Conservation (phyloP, 2,888 invertebrate genomes). For the Punctoribates punctum region DNA sequence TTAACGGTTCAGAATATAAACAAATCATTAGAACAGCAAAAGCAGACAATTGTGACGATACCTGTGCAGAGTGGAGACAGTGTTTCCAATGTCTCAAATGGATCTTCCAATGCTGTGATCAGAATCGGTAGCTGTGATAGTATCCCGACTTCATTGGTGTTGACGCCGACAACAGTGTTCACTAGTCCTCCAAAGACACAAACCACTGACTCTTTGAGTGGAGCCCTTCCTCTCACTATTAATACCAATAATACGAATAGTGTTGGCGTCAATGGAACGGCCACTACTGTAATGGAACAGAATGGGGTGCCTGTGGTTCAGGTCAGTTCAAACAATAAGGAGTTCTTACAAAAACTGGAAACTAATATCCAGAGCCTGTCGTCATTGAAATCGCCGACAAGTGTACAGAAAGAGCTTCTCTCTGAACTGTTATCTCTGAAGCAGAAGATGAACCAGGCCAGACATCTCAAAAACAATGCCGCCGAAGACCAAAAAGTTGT, state of each 20-base stretch:
- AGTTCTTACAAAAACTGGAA: slow-evolving; percentile 63
- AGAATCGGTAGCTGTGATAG: slow-evolving; percentile 36
- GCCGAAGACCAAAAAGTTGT: slow-evolving; percentile 34
- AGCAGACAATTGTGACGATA: slow-evolving; percentile 41
- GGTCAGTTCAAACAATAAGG: slow-evolving; percentile 46
- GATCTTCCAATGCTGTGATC: slow-evolving; percentile 33
- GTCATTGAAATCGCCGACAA: slow-evolving; percentile 58
- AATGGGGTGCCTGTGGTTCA: slow-evolving; percentile 43
- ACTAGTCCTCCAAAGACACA: slow-evolving; percentile 39
- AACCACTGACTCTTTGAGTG: slow-evolving; percentile 21
- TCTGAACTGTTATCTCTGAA: slow-evolving; percentile 65
- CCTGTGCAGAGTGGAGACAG: slow-evolving; percentile 30
- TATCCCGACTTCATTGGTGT: slow-evolving; percentile 16
- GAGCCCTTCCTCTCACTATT: slow-evolving; percentile 37
- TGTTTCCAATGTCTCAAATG: slow-evolving; percentile 22
- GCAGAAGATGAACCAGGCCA: slow-evolving; percentile 59
- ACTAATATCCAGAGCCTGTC: slow-evolving; percentile 66
- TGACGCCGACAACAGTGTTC: slow-evolving; percentile 30
- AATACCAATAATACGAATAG: neutral
- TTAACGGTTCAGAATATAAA: slow-evolving; percentile 47
- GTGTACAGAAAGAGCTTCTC: slow-evolving; percentile 60
- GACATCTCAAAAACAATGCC: slow-evolving; percentile 25
- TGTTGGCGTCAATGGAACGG: slow-evolving; percentile 2
- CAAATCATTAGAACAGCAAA: slow-evolving; percentile 22
- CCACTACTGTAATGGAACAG: slow-evolving; percentile 38